Percentiles rank a stretch among this genome's conserved stretches.
Conservation (phyloP, 1,140 invertebrate species). For the Ips nitidus region DNA sequence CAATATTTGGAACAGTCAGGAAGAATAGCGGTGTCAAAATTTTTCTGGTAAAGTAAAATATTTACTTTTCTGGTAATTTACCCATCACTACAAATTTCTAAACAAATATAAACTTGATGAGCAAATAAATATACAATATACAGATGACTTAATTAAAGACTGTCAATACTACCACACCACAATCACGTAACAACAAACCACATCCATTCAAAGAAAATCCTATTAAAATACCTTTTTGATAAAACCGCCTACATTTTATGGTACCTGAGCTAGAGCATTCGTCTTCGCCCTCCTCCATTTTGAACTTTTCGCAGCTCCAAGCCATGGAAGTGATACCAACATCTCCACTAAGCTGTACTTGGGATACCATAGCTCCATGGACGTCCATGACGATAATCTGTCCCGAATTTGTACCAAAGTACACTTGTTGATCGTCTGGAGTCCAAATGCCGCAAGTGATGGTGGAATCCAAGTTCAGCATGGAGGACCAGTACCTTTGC, state of each 20-base stretch:
- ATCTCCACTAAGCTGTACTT: constrained; percentile 79
- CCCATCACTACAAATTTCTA: no score
- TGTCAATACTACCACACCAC: no score
- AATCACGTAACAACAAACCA: no score
- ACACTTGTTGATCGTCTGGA: constrained; percentile 95
- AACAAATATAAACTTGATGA: no score
- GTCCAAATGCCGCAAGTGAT: constrained; percentile 98
- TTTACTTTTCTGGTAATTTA: no score
- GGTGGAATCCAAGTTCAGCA: constrained; percentile 89
- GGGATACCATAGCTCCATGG: constrained; percentile 90
- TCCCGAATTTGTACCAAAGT: constrained; percentile 91
- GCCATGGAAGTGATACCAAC: constrained; percentile 87
- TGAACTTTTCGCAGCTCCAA: constrained; percentile 97
- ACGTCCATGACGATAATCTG: constrained; percentile 96
- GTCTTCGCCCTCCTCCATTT: constrained; percentile 93
- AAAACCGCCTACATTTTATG: constrained; percentile 34
- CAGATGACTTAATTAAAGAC: no score
- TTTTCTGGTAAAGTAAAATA: no score
- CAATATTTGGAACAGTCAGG: no score
- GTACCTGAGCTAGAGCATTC: constrained; percentile 39
- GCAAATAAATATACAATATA: no score
- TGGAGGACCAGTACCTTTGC: constrained; percentile 97
- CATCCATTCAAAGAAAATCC: background rate
- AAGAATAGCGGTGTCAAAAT: no score
- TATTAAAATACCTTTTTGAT: constrained; percentile 27